Evolutionary conservation across 64 coral and sea anemone species (phyloP).

Genomic region (Pachyseris speciosa): DNA sequence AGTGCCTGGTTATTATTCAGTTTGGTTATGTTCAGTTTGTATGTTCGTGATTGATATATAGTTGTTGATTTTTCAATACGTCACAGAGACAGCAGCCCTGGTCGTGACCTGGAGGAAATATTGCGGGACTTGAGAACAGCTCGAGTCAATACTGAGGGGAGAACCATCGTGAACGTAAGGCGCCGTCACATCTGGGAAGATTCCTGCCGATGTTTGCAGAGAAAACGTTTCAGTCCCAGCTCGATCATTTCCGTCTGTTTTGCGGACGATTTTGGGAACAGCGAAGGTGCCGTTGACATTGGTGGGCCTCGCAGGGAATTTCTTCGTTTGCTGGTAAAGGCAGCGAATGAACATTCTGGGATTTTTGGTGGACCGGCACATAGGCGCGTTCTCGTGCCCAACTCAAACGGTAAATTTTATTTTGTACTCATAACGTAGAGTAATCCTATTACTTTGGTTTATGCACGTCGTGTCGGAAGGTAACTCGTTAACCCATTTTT

Average conservation of each 20-base stretch:
- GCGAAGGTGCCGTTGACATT: constrained; percentile 48
- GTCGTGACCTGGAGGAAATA: not conserved
- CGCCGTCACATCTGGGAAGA: constrained; percentile 12
- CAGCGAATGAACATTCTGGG: constrained; percentile 31
- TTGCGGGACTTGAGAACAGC: not conserved
- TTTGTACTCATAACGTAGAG: not conserved
- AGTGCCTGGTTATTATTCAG: not conserved
- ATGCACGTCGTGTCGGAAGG: not conserved
- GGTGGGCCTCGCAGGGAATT: constrained; percentile 52
- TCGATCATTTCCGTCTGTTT: constrained; percentile 45
- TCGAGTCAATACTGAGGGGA: not conserved
- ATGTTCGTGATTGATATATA: not conserved
- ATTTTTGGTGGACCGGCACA: constrained; percentile 27
- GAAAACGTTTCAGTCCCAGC: constrained; percentile 9
- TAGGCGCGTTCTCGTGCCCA: not conserved
- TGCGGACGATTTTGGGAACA: constrained; percentile 51
- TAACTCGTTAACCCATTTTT: constrained; percentile 7
- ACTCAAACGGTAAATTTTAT: not conserved
- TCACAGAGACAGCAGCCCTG: not conserved
- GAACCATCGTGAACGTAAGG: constrained; percentile 3
- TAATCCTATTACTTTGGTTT: not conserved
- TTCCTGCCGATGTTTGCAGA: constrained; percentile 11
- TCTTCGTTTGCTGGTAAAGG: constrained; percentile 45
- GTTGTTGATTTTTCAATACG: not conserved
- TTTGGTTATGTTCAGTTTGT: too few relatives aligned